These are phyloP conservation scores for Pterostichus niger DNA, from an alignment of 2,888 invertebrate species.

Conservation along the genomic window DNA sequence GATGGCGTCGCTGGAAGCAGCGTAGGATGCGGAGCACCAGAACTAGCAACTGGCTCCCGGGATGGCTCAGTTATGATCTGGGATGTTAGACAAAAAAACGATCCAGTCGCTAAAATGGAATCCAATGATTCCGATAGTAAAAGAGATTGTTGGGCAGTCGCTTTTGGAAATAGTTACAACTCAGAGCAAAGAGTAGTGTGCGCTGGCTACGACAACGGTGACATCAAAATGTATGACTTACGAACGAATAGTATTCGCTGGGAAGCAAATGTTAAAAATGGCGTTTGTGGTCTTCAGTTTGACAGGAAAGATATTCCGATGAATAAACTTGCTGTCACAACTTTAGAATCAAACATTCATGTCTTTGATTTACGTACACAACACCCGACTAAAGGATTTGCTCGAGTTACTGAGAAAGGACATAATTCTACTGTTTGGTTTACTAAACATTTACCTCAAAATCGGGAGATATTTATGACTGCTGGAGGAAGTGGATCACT, in stretches of 20 bases:
- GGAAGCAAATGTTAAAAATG: slow-evolving; percentile 96
- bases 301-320: slow-evolving; percentile 95
- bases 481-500: slow-evolving; percentile 95
- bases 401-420: slow-evolving; percentile 80
- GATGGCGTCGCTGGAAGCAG: slow-evolving; percentile 93
- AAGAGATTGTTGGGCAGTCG: slow-evolving; percentile 96
- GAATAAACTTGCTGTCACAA: slow-evolving; percentile 96
- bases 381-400: slow-evolving; percentile 92
- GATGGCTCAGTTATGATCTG: slow-evolving; percentile 97
- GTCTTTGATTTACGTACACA: slow-evolving; percentile 94
- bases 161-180: slow-evolving; percentile 95
- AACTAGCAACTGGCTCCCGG: slow-evolving; percentile 95
- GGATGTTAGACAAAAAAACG: slow-evolving; percentile 94
- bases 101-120: slow-evolving; percentile 94
- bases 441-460: slow-evolving; percentile 93
- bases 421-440: slow-evolving; percentile 92
- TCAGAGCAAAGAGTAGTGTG: slow-evolving; percentile 91
- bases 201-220: slow-evolving; percentile 98
- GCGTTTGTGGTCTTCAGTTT: slow-evolving; percentile 93
- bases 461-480: slow-evolving; percentile 94
- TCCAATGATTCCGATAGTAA: slow-evolving; percentile 84
- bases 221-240: slow-evolving; percentile 95
- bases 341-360: slow-evolving; percentile 93
- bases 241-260: slow-evolving; percentile 90
- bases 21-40: slow-evolving; percentile 93